These are phyloP conservation scores for Puffinus mauretanicus DNA, from an alignment of 2,113 vertebrate genomes.

Conservation along the genomic window DNA sequence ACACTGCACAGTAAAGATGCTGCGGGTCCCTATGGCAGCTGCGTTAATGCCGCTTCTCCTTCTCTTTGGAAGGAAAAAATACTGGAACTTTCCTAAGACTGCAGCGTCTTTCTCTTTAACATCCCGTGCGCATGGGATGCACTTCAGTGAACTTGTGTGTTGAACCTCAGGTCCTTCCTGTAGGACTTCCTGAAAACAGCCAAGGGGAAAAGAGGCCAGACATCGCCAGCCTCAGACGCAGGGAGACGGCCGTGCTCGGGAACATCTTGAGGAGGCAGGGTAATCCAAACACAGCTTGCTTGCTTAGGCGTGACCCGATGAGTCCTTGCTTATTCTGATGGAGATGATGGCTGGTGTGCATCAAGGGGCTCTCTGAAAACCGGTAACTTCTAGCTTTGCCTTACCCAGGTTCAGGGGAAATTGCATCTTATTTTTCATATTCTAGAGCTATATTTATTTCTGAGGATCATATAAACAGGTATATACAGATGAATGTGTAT, in stretches of 20 bases:
- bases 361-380: neutral
- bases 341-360: neutral
- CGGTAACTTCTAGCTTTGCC: neutral
- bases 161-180: slow-evolving; percentile 34
- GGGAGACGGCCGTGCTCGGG: neutral
- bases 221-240: neutral
- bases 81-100: neutral
- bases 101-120: neutral
- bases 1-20: neutral
- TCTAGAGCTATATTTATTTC: neutral
- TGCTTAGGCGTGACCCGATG: rapidly evolving
- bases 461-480: neutral
- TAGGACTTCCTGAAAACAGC: slow-evolving; percentile 41
- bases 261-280: neutral
- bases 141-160: neutral
- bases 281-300: neutral
- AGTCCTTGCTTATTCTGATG: neutral
- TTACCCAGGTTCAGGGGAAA: neutral
- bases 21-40: neutral
- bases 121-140: neutral
- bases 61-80: neutral
- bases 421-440: neutral
- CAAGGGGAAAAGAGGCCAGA: neutral
- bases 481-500: neutral
- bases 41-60: neutral